Base-by-base conservation (phyloP, 2,888 invertebrate genomes). In the Zygothrica quintamaculata region DNA sequence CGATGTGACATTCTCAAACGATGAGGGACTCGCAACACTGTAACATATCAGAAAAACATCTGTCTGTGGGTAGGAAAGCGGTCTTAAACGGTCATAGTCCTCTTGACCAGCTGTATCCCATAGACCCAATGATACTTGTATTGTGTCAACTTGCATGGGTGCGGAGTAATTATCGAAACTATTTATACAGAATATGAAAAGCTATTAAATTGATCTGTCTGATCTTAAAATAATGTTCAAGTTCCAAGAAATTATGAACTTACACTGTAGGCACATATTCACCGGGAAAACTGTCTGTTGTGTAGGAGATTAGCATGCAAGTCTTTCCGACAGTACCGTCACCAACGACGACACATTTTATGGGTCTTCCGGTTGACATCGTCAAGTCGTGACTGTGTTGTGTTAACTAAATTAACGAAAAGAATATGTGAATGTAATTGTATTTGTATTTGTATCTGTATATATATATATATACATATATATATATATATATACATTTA, bases 41-140 rank as follows among this genome's bases (percentile, higher is more conserved):
- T 98, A 99, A 93, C 99, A 99, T 92, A 99, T 98, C 88, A 99
- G 95, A 93, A 99, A 99, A 74, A 99, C 99, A 92, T 99, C 99
- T 75, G 99, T 99, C 94, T 99, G 99, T 89, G 99, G 99, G 92
- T 99, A 99, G 81, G 98, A 98, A 71, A 99, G 93, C 36, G 99
- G 99, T 85, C 99, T 94, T 74, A 99, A 93, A 91, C 99, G 94
- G 91, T 99, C 99, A 90, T 99, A 99, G 90, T 98, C 98, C 92
- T 98, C 98, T 92, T 99, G 99, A 1, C 90, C 90, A 11, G 99
- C 99, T 61, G 99, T 99, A 92, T 99, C 99, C 99, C 99, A 99
- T 46, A 99, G 92, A 11, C 99, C 99, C 82, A 99, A 92, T 85
- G 98, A 98, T 9, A 99, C 99, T 70, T 98, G 97, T 84, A 98